A percentile compares a stretch with the other conserved stretches of the same genome.
These are phyloP conservation scores for Chrysochloris asiatica DNA, from an alignment of 2,113 vertebrate species.

Conservation along the genomic window DNA sequence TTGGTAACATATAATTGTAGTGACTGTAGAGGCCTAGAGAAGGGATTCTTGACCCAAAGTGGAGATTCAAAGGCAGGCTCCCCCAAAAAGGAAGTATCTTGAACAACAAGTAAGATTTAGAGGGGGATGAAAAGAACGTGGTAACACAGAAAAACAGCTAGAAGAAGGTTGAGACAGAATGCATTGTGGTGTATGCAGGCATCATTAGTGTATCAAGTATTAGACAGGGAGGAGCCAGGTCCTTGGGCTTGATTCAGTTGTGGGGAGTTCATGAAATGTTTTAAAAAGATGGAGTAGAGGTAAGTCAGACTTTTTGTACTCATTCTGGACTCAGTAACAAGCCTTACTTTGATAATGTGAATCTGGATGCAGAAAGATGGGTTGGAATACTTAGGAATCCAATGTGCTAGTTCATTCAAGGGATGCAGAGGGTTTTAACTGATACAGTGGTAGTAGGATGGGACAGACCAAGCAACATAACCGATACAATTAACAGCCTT, in stretches of 20 bases:
- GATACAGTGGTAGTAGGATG: background rate
- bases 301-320: background rate
- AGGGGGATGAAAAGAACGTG: background rate
- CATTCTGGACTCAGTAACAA: background rate
- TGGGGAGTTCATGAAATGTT: background rate
- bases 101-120: background rate
- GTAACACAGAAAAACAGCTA: background rate
- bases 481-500: background rate
- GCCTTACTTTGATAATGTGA: background rate
- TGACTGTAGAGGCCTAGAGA: background rate
- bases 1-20: background rate
- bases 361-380: background rate
- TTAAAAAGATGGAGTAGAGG: background rate
- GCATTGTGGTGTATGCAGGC: background rate
- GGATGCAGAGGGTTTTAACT: background rate
- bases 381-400: background rate
- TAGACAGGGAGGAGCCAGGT: background rate
- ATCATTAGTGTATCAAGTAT: background rate
- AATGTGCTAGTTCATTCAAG: background rate
- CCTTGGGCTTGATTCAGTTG: background rate
- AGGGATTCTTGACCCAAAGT: background rate
- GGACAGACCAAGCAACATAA: background rate
- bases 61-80: background rate
- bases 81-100: background rate
- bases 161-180: background rate